Evolutionary conservation across 2,888 invertebrate genomes (phyloP).

Genomic region (Acleris sparsana): DNA sequence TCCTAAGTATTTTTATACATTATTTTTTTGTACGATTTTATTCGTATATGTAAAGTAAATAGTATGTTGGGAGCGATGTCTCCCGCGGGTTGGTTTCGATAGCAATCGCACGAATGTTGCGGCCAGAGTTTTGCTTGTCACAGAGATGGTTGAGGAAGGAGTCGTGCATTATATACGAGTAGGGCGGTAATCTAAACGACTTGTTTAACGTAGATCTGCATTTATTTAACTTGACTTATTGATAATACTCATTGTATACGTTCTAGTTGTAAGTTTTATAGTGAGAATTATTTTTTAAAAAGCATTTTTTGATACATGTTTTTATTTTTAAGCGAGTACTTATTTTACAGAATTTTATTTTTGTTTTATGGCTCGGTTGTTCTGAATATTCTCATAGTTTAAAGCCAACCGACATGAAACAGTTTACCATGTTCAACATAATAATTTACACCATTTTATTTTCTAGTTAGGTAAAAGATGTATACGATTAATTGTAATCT

Average conservation of each 20-base stretch:
- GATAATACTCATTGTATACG: slow-evolving; percentile 82
- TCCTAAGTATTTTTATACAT: slow-evolving; percentile 82
- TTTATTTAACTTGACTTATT: slow-evolving; percentile 76
- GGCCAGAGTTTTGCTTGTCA: slow-evolving; percentile 61
- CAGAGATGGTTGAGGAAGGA: slow-evolving; percentile 55
- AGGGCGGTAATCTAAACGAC: slow-evolving; percentile 65
- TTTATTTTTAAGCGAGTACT: slow-evolving; percentile 41
- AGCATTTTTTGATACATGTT: slow-evolving; percentile 50
- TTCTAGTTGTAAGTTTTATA: slow-evolving; percentile 76
- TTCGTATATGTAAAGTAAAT: slow-evolving; percentile 72
- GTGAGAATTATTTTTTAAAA: slow-evolving; percentile 70
- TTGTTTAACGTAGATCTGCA: slow-evolving; percentile 74
- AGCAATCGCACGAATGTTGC: slow-evolving; percentile 56
- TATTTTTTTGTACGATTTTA: slow-evolving; percentile 80
- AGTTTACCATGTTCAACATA: slow-evolving; percentile 56
- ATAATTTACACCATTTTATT: slow-evolving; percentile 48
- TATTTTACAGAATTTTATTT: slow-evolving; percentile 39
- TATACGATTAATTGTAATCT: slow-evolving; percentile 74
- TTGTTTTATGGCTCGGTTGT: slow-evolving; percentile 22
- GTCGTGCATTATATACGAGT: slow-evolving; percentile 75
- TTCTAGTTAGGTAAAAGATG: slow-evolving; percentile 60
- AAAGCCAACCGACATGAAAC: slow-evolving; percentile 52
- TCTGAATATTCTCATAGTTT: slow-evolving; percentile 38
- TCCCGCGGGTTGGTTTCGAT: slow-evolving; percentile 66
- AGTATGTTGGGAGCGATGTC: slow-evolving; percentile 57